Evolutionary conservation across 1,140 invertebrate genomes (phyloP).

Genomic region (Dreissena rostriformis): DNA sequence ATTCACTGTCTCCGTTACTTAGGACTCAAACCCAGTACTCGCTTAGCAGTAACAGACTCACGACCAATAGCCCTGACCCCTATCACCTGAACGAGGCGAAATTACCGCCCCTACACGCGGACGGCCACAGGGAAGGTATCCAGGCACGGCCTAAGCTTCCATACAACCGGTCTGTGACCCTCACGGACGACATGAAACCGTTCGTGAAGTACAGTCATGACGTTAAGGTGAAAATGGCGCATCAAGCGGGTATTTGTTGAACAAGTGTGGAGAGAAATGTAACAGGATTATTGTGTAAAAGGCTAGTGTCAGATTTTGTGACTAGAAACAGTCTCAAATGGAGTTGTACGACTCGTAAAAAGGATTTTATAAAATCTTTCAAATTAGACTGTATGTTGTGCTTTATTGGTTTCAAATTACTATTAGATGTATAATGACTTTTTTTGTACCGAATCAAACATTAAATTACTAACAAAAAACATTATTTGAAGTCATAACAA

Average conservation of each 20-base stretch:
- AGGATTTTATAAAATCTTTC: no score
- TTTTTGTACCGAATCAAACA: no score
- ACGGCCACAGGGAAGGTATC: constrained; percentile 51
- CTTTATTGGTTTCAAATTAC: no score
- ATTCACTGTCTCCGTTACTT: constrained; percentile 68
- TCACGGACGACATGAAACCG: constrained; percentile 71
- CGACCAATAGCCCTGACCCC: constrained; percentile 73
- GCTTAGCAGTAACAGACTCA: constrained; percentile 70
- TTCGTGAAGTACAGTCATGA: constrained; percentile 77
- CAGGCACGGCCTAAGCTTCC: constrained; percentile 5
- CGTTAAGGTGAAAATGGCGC: constrained; percentile 43
- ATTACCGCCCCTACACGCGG: constrained; percentile 72
- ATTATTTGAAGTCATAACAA: no score
- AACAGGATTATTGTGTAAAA: background rate
- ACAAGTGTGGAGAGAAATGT: background rate
- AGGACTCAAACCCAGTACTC: constrained; percentile 76
- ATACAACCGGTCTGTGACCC: constrained; percentile 56
- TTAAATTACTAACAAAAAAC: no score
- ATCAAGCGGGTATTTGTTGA: constrained; percentile 49
- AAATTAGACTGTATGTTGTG: no score
- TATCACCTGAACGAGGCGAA: constrained; percentile 55
- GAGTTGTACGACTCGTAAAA: no score
- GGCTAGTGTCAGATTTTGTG: no score
- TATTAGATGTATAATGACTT: no score
- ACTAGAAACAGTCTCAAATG: no score